These are phyloP conservation scores for Drosophila tsacasi DNA, from an alignment of 1,140 invertebrate genomes.

Conservation along the genomic window DNA sequence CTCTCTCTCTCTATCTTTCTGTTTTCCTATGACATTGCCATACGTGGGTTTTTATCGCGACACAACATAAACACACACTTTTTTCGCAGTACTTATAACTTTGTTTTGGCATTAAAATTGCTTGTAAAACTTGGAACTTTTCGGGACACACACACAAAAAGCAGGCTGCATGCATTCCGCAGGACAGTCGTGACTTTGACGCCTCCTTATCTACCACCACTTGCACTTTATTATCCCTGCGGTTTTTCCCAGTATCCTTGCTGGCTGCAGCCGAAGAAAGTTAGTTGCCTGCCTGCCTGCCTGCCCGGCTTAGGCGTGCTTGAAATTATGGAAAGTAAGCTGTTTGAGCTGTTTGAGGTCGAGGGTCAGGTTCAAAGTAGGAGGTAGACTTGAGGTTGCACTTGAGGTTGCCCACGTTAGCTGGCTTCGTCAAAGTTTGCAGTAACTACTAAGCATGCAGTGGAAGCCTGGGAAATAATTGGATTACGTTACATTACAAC, in stretches of 20 bases:
- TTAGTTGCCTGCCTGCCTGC: slow-evolving; percentile 25
- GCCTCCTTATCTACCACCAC: slow-evolving; percentile 46
- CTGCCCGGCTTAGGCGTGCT: slow-evolving; percentile 58
- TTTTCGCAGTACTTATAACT: slow-evolving; percentile 79
- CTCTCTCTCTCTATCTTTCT: not conserved
- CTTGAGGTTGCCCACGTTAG: slow-evolving; percentile 46
- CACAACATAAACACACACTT: slow-evolving; percentile 73
- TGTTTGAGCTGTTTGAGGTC: slow-evolving; percentile 55
- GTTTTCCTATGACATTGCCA: slow-evolving; percentile 7
- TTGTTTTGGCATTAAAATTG: slow-evolving; percentile 79
- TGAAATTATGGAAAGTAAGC: slow-evolving; percentile 76
- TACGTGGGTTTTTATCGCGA: slow-evolving; percentile 65
- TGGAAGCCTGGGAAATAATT: slow-evolving; percentile 25
- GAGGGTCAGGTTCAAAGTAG: slow-evolving; percentile 24
- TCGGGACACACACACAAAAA: slow-evolving; percentile 41
- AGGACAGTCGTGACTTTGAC: slow-evolving; percentile 59
- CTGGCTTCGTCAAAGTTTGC: slow-evolving; percentile 44
- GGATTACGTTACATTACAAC: slow-evolving; percentile 36
- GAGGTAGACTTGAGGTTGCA: not conserved
- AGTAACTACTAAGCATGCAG: slow-evolving; percentile 24
- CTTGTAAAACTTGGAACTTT: slow-evolving; percentile 79
- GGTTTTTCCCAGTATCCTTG: slow-evolving; percentile 64
- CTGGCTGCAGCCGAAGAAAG: slow-evolving; percentile 51
- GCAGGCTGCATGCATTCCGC: slow-evolving; percentile 57
- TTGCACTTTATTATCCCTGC: slow-evolving; percentile 76